phyloP scores from a whole-genome alignment of 2,797 vertebrate genomes.

The Thalassophryne amazonica region DNA sequence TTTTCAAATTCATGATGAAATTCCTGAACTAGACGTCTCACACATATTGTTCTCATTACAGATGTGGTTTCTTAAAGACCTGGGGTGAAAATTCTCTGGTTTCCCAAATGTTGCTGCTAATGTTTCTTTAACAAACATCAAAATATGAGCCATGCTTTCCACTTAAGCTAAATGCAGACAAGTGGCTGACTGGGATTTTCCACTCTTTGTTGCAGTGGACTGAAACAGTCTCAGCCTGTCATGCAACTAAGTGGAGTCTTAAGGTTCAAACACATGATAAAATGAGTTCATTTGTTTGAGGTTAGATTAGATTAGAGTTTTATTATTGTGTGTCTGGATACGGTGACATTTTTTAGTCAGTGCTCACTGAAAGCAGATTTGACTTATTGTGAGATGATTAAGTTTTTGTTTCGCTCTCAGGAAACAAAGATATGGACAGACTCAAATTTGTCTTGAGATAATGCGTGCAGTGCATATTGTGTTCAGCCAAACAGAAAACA shows the following conservation, averaged over 20 bases:
- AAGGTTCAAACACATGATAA: constrained; percentile 5
- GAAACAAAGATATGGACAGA: too few species aligned
- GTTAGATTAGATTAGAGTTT: constrained; percentile 6
- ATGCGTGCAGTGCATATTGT: too few species aligned
- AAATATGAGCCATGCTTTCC: constrained; percentile 27
- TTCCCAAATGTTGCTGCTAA: constrained; percentile 17
- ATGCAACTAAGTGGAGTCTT: constrained; percentile 5
- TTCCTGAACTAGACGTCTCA: constrained; percentile 9
- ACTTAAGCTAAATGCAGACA: too few species aligned
- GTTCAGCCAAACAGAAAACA: too few species aligned
- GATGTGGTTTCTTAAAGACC: constrained; percentile 38
- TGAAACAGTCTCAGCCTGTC: constrained; percentile 13
- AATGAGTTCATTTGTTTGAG: constrained; percentile 10
- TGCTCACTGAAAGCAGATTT: too few species aligned
- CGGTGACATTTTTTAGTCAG: too few species aligned
- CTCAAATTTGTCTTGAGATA: too few species aligned
- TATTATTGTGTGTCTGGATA: constrained; percentile 16
- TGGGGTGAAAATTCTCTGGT: constrained; percentile 4
- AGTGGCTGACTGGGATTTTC: constrained; percentile 27
- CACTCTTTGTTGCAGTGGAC: constrained; percentile 6
- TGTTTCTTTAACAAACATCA: constrained; percentile 37
- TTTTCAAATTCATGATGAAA: background rate
- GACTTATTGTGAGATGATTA: too few species aligned
- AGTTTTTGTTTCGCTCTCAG: too few species aligned
- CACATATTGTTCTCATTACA: constrained; percentile 41